phyloP scores from a whole-genome alignment of 2,888 invertebrate species.

The Calameuta pallipes region DNA sequence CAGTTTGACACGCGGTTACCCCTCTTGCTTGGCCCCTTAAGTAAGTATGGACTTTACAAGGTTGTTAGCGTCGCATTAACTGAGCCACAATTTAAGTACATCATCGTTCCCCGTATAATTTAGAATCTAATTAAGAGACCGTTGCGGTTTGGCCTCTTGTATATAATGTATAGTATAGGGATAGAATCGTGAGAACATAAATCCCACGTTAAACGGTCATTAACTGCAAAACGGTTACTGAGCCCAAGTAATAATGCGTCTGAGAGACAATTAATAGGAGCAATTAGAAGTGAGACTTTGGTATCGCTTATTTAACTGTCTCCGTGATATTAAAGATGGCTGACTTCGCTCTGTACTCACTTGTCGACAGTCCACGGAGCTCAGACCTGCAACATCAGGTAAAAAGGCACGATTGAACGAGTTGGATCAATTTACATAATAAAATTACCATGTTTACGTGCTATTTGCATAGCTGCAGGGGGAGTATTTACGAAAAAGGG shows the following conservation, averaged over 20 bases:
- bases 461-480: conserved; percentile 11
- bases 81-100: conserved; percentile 10
- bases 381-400: conserved; percentile 27
- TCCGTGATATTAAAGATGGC: too few species aligned
- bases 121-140: conserved; percentile 30
- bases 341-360: conserved; percentile 20
- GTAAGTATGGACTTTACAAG: too few species aligned
- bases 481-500: neutral
- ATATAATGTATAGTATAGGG: neutral
- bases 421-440: conserved; percentile 8
- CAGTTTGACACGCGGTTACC: too few species aligned
- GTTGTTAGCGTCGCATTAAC: neutral
- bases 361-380: conserved; percentile 28
- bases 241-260: conserved; percentile 1
- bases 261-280: too few species aligned
- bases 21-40: too few species aligned
- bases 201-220: conserved; percentile 25
- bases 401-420: conserved; percentile 6
- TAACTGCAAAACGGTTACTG: conserved; percentile 24
- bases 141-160: conserved; percentile 1
- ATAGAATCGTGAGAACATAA: conserved; percentile 16
- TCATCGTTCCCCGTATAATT: conserved; percentile 26
- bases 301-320: too few species aligned
- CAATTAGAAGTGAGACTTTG: too few species aligned
- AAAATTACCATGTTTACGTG: conserved; percentile 5